phyloP scores from a whole-genome alignment of 2,888 invertebrate genomes.

The Meganola albula region DNA sequence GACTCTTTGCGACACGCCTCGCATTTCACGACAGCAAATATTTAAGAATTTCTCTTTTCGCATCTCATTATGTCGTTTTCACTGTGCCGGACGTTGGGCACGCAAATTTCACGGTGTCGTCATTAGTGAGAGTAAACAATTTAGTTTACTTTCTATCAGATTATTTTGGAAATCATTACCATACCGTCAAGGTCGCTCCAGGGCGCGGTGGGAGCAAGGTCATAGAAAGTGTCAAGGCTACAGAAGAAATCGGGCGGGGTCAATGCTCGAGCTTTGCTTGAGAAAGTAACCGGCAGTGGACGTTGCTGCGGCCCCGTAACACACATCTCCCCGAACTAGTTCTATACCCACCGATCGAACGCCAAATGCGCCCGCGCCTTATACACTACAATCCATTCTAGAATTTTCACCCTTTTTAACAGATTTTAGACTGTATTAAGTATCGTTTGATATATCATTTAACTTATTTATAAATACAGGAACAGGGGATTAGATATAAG shows the following conservation, averaged over 20 bases:
- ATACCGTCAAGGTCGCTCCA: conserved; percentile 59
- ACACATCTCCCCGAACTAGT: conserved; percentile 64
- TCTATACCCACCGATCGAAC: conserved; percentile 42
- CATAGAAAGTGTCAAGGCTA: conserved; percentile 76
- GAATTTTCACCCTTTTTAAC: no score
- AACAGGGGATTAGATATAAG: conserved; percentile 26
- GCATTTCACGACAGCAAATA: conserved; percentile 69
- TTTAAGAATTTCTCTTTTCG: conserved; percentile 76
- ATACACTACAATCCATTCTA: no score
- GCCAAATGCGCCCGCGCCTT: conserved; percentile 20
- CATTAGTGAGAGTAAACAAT: conserved; percentile 70
- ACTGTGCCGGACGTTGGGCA: conserved; percentile 57
- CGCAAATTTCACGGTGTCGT: conserved; percentile 61
- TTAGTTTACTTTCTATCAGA: conserved; percentile 61
- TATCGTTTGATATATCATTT: conserved; percentile 2
- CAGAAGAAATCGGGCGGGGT: conserved; percentile 71
- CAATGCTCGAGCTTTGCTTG: conserved; percentile 61
- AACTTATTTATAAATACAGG: conserved; percentile 25
- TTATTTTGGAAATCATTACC: conserved; percentile 31
- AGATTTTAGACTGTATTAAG: no score
- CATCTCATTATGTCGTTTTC: conserved; percentile 74
- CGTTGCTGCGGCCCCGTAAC: conserved; percentile 66
- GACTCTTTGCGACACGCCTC: conserved; percentile 66
- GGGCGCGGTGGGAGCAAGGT: conserved; percentile 53
- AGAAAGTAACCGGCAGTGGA: conserved; percentile 66